These are phyloP conservation scores for Neolamprologus falcicula DNA, from an alignment of 2,113 vertebrate species.

Conservation along the genomic window DNA sequence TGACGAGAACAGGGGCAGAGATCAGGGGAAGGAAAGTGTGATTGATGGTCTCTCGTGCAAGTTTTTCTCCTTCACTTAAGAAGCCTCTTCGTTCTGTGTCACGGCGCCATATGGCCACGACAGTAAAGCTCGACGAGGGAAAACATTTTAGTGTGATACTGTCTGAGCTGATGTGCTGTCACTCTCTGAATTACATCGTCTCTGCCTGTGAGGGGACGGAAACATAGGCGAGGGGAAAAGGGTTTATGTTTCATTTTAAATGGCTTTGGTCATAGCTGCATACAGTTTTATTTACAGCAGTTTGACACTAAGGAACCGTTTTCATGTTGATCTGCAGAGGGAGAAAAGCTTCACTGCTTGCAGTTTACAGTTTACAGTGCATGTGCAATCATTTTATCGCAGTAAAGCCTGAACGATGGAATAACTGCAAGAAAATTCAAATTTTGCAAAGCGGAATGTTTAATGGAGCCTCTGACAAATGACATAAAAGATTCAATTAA, in stretches of 20 bases:
- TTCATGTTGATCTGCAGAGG: not conserved
- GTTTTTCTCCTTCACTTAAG: not conserved
- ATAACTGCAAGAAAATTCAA: not conserved
- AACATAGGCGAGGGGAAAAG: not conserved
- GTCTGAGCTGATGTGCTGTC: not conserved
- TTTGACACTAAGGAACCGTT: not conserved
- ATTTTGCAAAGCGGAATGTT: not conserved
- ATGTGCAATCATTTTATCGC: not conserved
- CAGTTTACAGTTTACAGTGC: not conserved
- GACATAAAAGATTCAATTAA: not conserved
- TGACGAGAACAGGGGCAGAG: not conserved
- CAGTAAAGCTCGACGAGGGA: not conserved
- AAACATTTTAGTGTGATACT: not conserved
- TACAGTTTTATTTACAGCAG: not conserved
- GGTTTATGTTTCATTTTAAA: not conserved
- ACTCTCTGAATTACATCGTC: not conserved
- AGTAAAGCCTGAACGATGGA: not conserved
- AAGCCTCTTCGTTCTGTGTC: not conserved
- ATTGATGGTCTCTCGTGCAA: not conserved
- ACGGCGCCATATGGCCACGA: not conserved
- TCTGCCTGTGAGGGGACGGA: not conserved
- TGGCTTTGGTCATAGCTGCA: not conserved
- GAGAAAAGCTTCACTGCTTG: not conserved
- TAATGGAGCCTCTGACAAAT: not conserved
- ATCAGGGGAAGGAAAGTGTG: not conserved